These are phyloP conservation scores for Crotalus horridus DNA, from an alignment of 2,113 vertebrate species.

Conservation along the genomic window DNA sequence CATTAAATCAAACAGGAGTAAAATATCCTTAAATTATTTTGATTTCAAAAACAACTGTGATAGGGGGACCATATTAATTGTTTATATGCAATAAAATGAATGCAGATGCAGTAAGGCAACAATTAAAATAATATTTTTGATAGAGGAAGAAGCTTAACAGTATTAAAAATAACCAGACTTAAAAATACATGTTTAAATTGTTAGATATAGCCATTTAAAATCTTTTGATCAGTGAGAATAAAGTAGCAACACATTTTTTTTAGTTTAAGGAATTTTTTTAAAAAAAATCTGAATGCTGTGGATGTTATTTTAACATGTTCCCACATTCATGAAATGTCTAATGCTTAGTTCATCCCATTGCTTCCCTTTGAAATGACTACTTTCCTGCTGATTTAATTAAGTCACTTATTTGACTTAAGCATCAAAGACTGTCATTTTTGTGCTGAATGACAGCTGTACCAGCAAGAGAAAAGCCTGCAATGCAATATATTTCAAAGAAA, in stretches of 20 bases:
- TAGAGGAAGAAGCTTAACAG: not conserved
- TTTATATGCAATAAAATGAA: not conserved
- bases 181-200: not conserved
- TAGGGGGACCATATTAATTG: not conserved
- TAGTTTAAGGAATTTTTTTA: not conserved
- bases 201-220: not conserved
- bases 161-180: not conserved
- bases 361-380: not conserved
- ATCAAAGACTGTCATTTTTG: not conserved
- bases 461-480: not conserved
- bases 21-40: not conserved
- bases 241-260: not conserved
- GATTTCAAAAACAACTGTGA: not conserved
- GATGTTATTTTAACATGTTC: not conserved
- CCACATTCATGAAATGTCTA: not conserved
- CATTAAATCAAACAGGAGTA: not conserved
- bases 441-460: not conserved
- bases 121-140: not conserved
- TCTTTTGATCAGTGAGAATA: not conserved
- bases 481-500: not conserved
- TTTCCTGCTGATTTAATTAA: not conserved
- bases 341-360: not conserved
- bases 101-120: not conserved
- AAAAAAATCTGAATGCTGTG: not conserved
- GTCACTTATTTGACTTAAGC: not conserved